These are phyloP conservation scores for Calyptomena viridis DNA, from an alignment of 2,113 vertebrate genomes.

Conservation along the genomic window DNA sequence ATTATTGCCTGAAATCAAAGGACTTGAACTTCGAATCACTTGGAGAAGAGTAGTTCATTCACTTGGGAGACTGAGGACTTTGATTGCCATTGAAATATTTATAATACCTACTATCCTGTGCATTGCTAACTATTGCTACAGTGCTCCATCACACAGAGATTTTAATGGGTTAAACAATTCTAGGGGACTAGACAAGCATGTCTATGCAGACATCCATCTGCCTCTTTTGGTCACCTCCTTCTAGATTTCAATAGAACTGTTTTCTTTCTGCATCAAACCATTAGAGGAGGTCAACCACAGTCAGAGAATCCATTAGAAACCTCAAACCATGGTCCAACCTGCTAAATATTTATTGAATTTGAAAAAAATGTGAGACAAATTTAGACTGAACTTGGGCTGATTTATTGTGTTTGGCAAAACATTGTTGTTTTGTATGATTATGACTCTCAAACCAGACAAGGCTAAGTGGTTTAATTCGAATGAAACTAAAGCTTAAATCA, in stretches of 20 bases:
- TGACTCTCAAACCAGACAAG: constrained; percentile 46
- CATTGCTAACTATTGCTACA: neutral
- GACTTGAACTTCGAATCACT: neutral
- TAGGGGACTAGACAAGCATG: neutral
- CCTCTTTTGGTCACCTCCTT: neutral
- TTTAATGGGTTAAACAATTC: neutral
- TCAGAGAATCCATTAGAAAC: constrained; percentile 35
- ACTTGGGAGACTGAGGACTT: neutral
- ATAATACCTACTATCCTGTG: neutral
- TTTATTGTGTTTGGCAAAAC: constrained; percentile 61
- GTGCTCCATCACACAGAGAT: neutral
- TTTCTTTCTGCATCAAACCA: constrained; percentile 2
- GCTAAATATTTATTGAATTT: constrained; percentile 58
- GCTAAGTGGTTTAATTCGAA: constrained; percentile 35
- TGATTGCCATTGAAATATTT: neutral
- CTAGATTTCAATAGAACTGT: neutral
- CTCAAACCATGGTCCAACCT: constrained; percentile 32
- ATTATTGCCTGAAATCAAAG: neutral
- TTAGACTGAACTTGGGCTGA: neutral
- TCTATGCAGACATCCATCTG: neutral
- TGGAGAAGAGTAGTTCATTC: neutral
- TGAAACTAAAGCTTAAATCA: constrained; percentile 49
- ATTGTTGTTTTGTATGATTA: neutral
- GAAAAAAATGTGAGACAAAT: constrained; percentile 56
- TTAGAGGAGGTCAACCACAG: neutral